These are phyloP conservation scores for Kryptolebias marmoratus DNA, from an alignment of 2,113 vertebrate species.

Conservation along the genomic window DNA sequence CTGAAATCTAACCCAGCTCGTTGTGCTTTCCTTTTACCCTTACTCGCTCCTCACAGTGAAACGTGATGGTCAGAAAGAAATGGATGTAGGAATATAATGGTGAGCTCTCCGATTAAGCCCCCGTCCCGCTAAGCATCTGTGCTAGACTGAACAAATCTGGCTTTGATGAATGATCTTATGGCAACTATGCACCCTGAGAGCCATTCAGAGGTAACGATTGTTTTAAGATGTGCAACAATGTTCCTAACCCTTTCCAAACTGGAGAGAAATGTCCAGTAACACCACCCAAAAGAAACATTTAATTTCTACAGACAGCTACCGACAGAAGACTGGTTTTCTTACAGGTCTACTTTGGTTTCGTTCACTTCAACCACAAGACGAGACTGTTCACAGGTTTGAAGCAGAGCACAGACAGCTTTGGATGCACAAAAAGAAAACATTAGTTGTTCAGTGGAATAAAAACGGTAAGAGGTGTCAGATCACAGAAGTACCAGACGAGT, in stretches of 20 bases:
- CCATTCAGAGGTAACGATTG: constrained; percentile 18
- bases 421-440: too few relatives aligned
- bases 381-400: constrained; percentile 1
- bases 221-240: constrained; percentile 21
- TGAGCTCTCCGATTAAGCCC: constrained; percentile 73
- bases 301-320: constrained; percentile 11
- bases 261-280: background rate
- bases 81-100: constrained; percentile 86
- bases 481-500: too few relatives aligned
- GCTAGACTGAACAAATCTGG: background rate
- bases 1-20: constrained; percentile 81
- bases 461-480: too few relatives aligned
- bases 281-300: constrained; percentile 3
- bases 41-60: constrained; percentile 97
- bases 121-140: background rate
- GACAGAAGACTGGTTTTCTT: background rate
- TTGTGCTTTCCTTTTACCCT: constrained; percentile 83
- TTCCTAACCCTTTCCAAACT: background rate
- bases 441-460: too few relatives aligned
- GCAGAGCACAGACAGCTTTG: too few relatives aligned
- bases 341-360: constrained; percentile 39
- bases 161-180: background rate
- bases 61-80: constrained; percentile 79
- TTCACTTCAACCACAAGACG: background rate
- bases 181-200: constrained; percentile 40